Percentiles rank a stretch among this genome's conserved stretches.
Conservation (phyloP, 1,140 invertebrate species). For the Drosophila hydei region DNA sequence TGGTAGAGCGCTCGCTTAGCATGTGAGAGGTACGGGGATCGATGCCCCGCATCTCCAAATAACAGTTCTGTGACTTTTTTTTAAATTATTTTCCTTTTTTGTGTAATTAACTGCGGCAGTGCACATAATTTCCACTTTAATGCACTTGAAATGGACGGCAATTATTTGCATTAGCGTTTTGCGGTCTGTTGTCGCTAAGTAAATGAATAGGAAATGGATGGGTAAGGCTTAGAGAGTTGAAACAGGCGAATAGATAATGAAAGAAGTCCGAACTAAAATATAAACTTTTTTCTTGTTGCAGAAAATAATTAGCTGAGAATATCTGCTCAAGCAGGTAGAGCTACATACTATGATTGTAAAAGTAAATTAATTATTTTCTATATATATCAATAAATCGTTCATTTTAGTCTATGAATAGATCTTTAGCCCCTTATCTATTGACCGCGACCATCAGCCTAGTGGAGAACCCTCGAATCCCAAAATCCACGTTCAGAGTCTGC, state of each 20-base stretch:
- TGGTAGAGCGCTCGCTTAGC: constrained; percentile 94
- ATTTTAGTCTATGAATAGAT: not conserved
- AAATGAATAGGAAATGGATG: constrained; percentile 1
- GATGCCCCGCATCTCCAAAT: constrained; percentile 88
- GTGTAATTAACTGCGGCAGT: constrained; percentile 44
- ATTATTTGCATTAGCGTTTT: constrained; percentile 52
- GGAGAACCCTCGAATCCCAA: constrained; percentile 16
- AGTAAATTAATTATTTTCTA: not conserved
- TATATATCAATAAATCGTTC: not conserved
- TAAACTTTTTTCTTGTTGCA: no score
- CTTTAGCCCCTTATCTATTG: not conserved
- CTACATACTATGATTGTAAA: no score
- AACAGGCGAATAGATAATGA: not conserved
- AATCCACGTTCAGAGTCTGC: constrained; percentile 38
- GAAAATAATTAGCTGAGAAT: no score
- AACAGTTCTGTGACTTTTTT: not conserved
- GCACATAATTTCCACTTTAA: constrained; percentile 45
- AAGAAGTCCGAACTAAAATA: no score
- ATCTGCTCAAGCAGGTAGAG: no score
- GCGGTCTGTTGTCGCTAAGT: constrained; percentile 4
- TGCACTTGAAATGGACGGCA: constrained; percentile 39
- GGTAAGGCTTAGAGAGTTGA: not conserved
- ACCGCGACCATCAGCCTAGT: constrained; percentile 40
- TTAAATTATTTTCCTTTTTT: constrained; percentile 28
- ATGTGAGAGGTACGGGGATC: constrained; percentile 93